Evolutionary conservation across 2,113 vertebrate genomes (phyloP).

Genomic region (Scopus umbretta): DNA sequence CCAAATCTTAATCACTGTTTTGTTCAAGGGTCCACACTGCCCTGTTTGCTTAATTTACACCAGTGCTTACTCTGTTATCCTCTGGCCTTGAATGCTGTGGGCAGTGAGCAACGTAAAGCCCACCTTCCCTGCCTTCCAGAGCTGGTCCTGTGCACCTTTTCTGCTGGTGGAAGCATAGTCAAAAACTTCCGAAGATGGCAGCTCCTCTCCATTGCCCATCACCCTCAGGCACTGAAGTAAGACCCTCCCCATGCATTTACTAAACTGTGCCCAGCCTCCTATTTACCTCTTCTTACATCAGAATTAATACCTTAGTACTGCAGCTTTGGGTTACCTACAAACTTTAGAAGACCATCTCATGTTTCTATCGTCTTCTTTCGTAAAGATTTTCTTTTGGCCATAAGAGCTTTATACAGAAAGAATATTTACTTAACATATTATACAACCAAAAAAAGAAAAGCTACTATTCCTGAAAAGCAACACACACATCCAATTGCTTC

Average conservation of each 20-base stretch:
- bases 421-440: not conserved
- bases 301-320: not conserved
- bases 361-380: not conserved
- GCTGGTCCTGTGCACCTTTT: not conserved
- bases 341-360: not conserved
- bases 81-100: not conserved
- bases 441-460: not conserved
- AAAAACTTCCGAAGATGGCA: not conserved
- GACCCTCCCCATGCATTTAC: not conserved
- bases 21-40: not conserved
- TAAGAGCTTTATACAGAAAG: not conserved
- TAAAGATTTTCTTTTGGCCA: not conserved
- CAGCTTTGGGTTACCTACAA: not conserved
- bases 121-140: not conserved
- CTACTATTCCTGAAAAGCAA: not conserved
- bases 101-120: fast-evolving
- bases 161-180: not conserved
- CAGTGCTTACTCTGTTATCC: not conserved
- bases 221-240: not conserved
- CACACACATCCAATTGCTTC: fast-evolving
- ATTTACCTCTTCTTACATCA: not conserved
- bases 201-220: not conserved
- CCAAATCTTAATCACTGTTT: not conserved
- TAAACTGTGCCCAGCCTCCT: not conserved
- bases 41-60: not conserved